phyloP scores from a whole-genome alignment of 2,888 invertebrate species.

The Cheilosia scutellata region DNA sequence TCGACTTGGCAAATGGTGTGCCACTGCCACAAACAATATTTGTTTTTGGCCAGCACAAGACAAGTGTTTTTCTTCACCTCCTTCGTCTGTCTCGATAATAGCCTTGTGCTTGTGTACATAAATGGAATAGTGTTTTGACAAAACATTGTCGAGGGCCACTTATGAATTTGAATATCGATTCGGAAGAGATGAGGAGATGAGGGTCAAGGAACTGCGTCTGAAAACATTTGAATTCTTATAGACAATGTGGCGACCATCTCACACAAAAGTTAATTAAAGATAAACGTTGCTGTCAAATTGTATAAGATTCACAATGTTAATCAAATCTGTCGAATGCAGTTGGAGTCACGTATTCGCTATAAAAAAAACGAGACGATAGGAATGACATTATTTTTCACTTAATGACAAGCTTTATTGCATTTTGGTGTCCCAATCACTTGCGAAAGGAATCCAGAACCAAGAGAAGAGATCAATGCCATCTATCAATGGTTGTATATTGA shows the following conservation, averaged over 20 bases:
- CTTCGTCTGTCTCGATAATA: neutral
- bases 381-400: slow-evolving; percentile 25
- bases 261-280: slow-evolving; percentile 23
- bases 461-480: neutral
- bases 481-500: neutral
- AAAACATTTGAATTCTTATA: slow-evolving; percentile 21
- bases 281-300: slow-evolving; percentile 9
- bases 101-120: slow-evolving; percentile 20
- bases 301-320: slow-evolving; percentile 4
- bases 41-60: slow-evolving; percentile 21
- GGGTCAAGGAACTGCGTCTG: slow-evolving; percentile 47
- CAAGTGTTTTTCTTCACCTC: slow-evolving; percentile 28
- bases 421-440: neutral
- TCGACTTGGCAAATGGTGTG: slow-evolving; percentile 34
- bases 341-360: slow-evolving; percentile 58
- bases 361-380: slow-evolving; percentile 40
- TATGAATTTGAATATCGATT: slow-evolving; percentile 50
- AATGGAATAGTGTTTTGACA: slow-evolving; percentile 39
- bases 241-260: slow-evolving; percentile 49
- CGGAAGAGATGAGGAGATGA: neutral
- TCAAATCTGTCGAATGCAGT: slow-evolving; percentile 21
- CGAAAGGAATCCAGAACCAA: neutral
- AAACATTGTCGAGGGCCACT: slow-evolving; percentile 44
- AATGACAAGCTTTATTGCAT: slow-evolving; percentile 31
- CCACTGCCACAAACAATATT: slow-evolving; percentile 39